phyloP scores from a whole-genome alignment of 2,888 invertebrate species.

The Nezara viridula region DNA sequence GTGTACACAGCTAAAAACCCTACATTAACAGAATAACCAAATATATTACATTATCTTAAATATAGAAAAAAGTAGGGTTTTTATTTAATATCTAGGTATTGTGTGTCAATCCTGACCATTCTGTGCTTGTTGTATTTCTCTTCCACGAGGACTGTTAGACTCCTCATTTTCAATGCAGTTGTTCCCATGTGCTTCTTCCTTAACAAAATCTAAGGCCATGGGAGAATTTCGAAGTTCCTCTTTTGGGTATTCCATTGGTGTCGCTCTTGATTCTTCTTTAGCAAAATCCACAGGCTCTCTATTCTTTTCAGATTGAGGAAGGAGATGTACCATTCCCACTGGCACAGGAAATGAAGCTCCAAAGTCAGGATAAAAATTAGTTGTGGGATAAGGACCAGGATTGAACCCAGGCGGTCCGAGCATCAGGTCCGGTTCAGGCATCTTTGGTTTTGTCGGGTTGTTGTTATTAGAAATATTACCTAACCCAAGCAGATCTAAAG shows the following conservation, averaged over 20 bases:
- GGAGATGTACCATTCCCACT: slow-evolving; percentile 85
- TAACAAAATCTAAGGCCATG: slow-evolving; percentile 66
- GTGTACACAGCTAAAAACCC: slow-evolving; percentile 56
- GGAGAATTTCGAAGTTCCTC: slow-evolving; percentile 65
- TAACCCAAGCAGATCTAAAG: slow-evolving; percentile 78
- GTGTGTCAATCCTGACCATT: slow-evolving; percentile 82
- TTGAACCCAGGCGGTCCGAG: slow-evolving; percentile 78
- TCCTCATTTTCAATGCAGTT: slow-evolving; percentile 74
- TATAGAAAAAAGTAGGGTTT: slow-evolving; percentile 53
- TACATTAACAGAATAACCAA: slow-evolving; percentile 54
- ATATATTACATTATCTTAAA: slow-evolving; percentile 55
- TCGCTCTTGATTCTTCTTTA: slow-evolving; percentile 61
- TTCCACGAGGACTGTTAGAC: slow-evolving; percentile 64
- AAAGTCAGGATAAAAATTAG: slow-evolving; percentile 88
- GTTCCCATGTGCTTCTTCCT: slow-evolving; percentile 65
- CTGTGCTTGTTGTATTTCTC: slow-evolving; percentile 73
- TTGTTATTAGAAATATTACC: slow-evolving; percentile 73
- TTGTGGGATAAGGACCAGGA: slow-evolving; percentile 77
- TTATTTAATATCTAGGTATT: slow-evolving; percentile 64
- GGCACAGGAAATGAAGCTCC: slow-evolving; percentile 84
- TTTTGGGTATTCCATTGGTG: slow-evolving; percentile 66
- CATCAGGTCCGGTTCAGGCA: slow-evolving; percentile 69
- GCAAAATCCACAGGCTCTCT: slow-evolving; percentile 69
- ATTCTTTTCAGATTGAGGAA: slow-evolving; percentile 84
- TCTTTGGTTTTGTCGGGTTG: slow-evolving; percentile 67